Base-by-base conservation (phyloP, 2,888 invertebrate genomes). In the Caenorhabditis doughertyi region DNA sequence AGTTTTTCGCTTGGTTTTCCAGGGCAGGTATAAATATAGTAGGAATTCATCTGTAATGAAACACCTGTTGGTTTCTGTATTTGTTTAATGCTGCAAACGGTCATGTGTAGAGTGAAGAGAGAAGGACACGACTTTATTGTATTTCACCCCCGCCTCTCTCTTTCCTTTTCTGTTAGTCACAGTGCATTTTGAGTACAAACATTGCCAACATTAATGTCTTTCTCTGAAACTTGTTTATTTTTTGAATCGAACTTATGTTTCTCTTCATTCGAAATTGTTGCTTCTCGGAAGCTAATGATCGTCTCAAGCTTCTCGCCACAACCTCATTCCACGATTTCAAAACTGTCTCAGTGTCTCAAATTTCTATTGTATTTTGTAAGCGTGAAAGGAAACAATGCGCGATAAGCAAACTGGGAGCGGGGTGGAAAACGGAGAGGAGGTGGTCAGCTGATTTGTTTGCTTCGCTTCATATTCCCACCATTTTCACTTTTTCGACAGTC, bases 391-490 rank as follows among this genome's bases (percentile, higher is more conserved):
- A 71, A 71, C 71, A 79, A 79, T 79, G 70, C 71, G 71, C 79
- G 79, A 79, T 79, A 79, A 79, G 79, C 70, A 79, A 79, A 71
- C 65, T 51, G 71, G 62, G 62, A 51, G 56, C 29, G 39, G 51
- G 39, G 55, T 35, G 27, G 58, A 58, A 58, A 35, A 58, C 58
- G 58, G 42, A 23, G 58, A 51, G 65, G 44, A 21, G 74, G 67
- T 79, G 79, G 79, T 79, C 79, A 79, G 79, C 79, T 79, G 79
- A 79, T 71, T 79, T 79, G 79, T 79, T 79, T 79, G 79, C 79
- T 79, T 71, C 79, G 29, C 51, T 79, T 71, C n/a, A n/a, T 71
- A 47, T 65, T 42, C 47, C 23, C 67, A 47, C 47, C n/a, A 58
- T 71, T 79, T 71, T 64, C 68, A 62, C 70, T 65, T 70, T 62